A percentile compares a stretch with the other conserved stretches of the same genome.
Conservation (phyloP, 2,113 vertebrate genomes). For the Hydropotes inermis region DNA sequence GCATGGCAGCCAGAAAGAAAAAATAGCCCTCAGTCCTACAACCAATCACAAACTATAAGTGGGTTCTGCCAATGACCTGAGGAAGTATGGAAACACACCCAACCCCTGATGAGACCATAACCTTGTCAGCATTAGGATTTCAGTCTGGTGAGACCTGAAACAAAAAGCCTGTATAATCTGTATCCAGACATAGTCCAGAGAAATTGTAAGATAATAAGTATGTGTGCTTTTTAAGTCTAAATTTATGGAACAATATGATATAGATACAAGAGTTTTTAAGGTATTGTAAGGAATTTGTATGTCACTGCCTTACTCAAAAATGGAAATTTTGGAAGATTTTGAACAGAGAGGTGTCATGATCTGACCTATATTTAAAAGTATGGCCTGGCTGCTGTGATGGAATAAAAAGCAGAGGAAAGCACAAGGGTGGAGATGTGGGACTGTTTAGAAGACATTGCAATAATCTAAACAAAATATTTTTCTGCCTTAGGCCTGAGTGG, state of each 20-base stretch:
- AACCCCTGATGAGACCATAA: neutral
- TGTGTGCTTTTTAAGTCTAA: neutral
- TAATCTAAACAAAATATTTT: neutral
- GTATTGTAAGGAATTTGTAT: neutral
- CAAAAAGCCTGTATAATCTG: neutral
- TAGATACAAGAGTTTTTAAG: accelerated
- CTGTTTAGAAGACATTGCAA: neutral
- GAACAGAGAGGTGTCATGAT: neutral
- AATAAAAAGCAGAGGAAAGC: neutral
- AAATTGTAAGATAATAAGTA: neutral
- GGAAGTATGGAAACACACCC: neutral
- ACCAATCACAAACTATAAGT: neutral
- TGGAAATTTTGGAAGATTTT: neutral
- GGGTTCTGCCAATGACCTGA: neutral
- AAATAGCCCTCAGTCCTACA: neutral
- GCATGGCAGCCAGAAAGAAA: neutral
- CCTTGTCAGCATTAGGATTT: neutral
- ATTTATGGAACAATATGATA: neutral
- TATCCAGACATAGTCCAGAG: neutral
- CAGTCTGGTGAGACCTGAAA: neutral
- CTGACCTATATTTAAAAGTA: neutral
- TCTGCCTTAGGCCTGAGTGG: neutral
- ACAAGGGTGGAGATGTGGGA: accelerated
- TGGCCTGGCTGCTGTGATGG: neutral
- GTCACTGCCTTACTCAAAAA: neutral